Evolutionary conservation across 2,797 vertebrate genomes (phyloP), one percentile per base, ranked within the genome.

Genomic region (Siniperca obscura): DNA sequence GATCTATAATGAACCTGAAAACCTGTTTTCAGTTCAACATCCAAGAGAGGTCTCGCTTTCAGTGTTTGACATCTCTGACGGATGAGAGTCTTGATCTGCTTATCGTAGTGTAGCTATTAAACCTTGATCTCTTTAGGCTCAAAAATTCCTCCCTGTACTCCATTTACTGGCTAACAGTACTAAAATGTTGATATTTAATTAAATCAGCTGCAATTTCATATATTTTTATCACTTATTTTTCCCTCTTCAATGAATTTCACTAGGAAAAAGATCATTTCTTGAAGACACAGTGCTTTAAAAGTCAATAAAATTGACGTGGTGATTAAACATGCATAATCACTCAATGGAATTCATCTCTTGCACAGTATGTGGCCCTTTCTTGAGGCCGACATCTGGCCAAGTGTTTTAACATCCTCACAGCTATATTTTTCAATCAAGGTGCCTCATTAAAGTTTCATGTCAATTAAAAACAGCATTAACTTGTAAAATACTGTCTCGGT

Each of bases 1-100:
- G 81, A 84, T 87, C 76, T 61, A 79, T 75, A 73, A 73, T 36
- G 42, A 76, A 73, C 5, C 67, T 60, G 65, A 50, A 78, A 57
- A 50, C 22, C 30, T 6, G 50, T 57, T 71, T 71, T 46, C 50
- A 48, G 21, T 19, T 72, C 40, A 38, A 60, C 56, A 80, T 76
- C 46, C 12, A 50, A 22, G 50, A 71, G 21, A 72, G 46, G 48
- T 60, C 44, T 85, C 46, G 4, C 48, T 77, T 64, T 76, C 71
- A 65, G 52, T 50, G 75, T 66, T 40, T 68, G 50, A 67, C 71
- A 82, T 67, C 36, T 48, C 8, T 3, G 65, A 78, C 36, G 2
- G 50, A 65, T 64, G 53, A 42, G 25, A 77, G 53, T 38, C 40
- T 50, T 76, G 34, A 85, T 61, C 16, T 44, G 22, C 9, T 74